Evolutionary conservation across 2,888 invertebrate genomes (phyloP), one percentile per base, ranked within the genome.

Genomic region (Drosophila tanythrix): DNA sequence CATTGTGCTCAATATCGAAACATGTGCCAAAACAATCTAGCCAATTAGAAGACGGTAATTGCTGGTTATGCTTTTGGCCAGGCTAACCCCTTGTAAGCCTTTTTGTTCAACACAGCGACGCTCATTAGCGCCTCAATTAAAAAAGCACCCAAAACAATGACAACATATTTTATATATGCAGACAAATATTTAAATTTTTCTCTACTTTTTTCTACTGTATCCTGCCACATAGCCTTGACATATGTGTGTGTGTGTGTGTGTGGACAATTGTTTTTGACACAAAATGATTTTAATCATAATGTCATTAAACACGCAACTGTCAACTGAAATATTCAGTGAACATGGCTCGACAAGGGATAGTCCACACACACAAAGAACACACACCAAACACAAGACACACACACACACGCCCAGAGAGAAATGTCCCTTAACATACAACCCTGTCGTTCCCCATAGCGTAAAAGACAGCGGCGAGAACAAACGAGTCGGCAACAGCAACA

Each of bases 211-310:
- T 36, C 1, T n/a, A 13, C 21, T 13, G 18, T 55, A 46, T 73
- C 70, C 81, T 77, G 63, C 10, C 50, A 65, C 51, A 57, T 36
- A 51, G 71, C 65, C 74, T 62, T 51, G 66, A 38, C 48, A 29
- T 61, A 62, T 69, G 62, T 79, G 64, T 67, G 80, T 74, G 73
- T 36, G 70, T 61, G 70, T 68, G 63, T 69, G 69, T 74, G 74
- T 73, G 81, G 75, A 81, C 88, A 87, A 87, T 87, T 86, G 88
- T 81, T 82, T 88, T 83, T 87, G 88, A 87, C 86, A 87, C 86
- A 85, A 86, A 83, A 83, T 82, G 86, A 86, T 88, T 88, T 88
- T 85, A 88, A 87, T 86, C 85, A 86, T 88, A 83, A 88, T 88
- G 85, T 84, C 85, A 87, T 87, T 84, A 87, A 84, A 84, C 85